Evolutionary conservation across 2,797 vertebrate species (phyloP), one percentile per base, ranked within the genome.

Genomic region (Jordanella pulchra): DNA sequence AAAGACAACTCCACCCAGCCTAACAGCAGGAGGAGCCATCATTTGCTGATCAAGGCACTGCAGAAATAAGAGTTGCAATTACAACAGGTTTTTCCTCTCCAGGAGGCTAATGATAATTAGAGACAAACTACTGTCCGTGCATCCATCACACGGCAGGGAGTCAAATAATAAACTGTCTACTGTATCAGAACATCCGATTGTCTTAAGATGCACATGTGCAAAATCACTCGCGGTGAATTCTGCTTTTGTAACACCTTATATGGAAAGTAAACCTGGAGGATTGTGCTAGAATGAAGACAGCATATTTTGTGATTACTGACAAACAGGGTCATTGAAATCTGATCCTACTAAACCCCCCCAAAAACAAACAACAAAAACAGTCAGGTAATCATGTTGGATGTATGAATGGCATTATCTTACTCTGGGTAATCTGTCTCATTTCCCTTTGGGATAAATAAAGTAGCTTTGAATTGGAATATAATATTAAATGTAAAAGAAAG

Each of bases 71-170:
- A 80, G 45, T 51, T 39, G 55, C 77, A 71, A 83, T 89, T 87
- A 84, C 83, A 86, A 67, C 84, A 81, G 83, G 80, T 67, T 83
- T 50, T 71, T 56, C 30, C 86, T 86, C 90, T 79, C 73, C 82
- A 66, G 88, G 89, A 89, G 90, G 90, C 65, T 84, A 88, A 92
- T 85, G 88, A 86, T 88, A 80, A 89, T 90, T 81, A 83, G 87
- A 89, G 68, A 76, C 83, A 86, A 70, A 79, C 84, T 45, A 81
- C 87, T 82, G 87, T 87, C 87, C 66, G 35, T 69, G 81, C 84
- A 88, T 93, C 91, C 76, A 81, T 93, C 90, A 92, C 82, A 23
- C 87, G 0, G 83, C 85, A 77, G 90, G 92, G 77, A 82, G 86
- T 1, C 65, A 77, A 80, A 84, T 75, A 69, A 53, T 18, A 53